phyloP scores from a whole-genome alignment of 2,888 invertebrate species.

The Drosophila aldrichi region DNA sequence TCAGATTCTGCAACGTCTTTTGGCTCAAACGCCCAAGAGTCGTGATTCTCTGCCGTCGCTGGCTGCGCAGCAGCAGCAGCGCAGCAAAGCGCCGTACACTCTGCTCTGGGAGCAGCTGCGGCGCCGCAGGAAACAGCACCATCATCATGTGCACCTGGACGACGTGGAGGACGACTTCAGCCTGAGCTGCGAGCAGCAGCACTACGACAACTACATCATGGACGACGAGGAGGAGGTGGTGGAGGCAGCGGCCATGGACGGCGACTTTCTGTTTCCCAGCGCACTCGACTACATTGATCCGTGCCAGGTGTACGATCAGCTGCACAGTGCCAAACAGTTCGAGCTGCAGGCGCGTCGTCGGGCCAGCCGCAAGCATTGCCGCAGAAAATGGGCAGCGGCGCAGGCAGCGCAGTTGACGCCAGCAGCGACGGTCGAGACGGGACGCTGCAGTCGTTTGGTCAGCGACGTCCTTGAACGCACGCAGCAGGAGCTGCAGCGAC shows the following conservation, averaged over 20 bases:
- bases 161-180: constrained; percentile 74
- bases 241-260: constrained; percentile 51
- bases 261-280: constrained; percentile 69
- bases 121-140: constrained; percentile 56
- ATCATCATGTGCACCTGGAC: constrained; percentile 64
- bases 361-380: constrained; percentile 82
- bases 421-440: constrained; percentile 31
- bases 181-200: constrained; percentile 51
- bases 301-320: constrained; percentile 68
- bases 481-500: constrained; percentile 83
- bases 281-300: constrained; percentile 64
- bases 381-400: constrained; percentile 81
- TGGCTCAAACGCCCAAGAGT: constrained; percentile 82
- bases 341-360: constrained; percentile 76
- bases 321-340: constrained; percentile 77
- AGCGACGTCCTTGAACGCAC: constrained; percentile 82
- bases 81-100: constrained; percentile 65
- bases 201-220: constrained; percentile 61
- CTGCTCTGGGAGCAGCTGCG: constrained; percentile 60
- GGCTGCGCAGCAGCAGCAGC: constrained; percentile 51
- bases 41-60: constrained; percentile 53
- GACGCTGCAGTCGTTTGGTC: constrained; percentile 80
- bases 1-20: constrained; percentile 83
- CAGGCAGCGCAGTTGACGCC: constrained; percentile 32
- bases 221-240: constrained; percentile 58